phyloP scores from a whole-genome alignment of 2,888 invertebrate genomes.

The Ophraella communa region DNA sequence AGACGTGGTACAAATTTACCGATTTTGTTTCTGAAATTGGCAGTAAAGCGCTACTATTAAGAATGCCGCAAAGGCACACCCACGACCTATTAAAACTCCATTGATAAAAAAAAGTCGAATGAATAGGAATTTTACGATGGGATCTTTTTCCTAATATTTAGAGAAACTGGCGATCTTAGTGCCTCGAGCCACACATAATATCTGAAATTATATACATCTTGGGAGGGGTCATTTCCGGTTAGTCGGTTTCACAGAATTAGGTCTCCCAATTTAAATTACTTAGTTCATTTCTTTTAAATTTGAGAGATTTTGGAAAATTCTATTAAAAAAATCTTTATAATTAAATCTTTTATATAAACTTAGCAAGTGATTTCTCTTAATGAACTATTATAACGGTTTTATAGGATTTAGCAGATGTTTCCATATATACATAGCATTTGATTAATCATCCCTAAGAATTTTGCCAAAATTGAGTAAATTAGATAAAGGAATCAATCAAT shows the following conservation, averaged over 20 bases:
- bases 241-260: background rate
- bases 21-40: conserved; percentile 2
- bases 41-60: conserved; percentile 14
- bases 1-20: background rate
- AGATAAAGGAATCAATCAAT: no score
- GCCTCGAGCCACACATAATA: conserved; percentile 27
- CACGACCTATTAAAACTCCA: conserved; percentile 42
- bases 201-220: conserved; percentile 24
- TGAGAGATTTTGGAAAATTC: background rate
- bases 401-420: no score
- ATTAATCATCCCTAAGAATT: no score
- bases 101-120: conserved; percentile 43
- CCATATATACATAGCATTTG: no score
- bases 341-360: no score
- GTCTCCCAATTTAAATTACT: no score
- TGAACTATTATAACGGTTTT: background rate
- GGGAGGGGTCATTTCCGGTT: conserved; percentile 31
- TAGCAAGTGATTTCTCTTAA: no score
- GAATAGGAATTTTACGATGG: conserved; percentile 35
- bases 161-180: conserved; percentile 36
- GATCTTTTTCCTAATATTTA: conserved; percentile 30
- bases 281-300: no score
- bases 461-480: no score
- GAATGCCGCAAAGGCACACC: conserved; percentile 34
- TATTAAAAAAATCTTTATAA: background rate